Conservation (phyloP, 2,113 vertebrate genomes). For the Nestor notabilis region DNA sequence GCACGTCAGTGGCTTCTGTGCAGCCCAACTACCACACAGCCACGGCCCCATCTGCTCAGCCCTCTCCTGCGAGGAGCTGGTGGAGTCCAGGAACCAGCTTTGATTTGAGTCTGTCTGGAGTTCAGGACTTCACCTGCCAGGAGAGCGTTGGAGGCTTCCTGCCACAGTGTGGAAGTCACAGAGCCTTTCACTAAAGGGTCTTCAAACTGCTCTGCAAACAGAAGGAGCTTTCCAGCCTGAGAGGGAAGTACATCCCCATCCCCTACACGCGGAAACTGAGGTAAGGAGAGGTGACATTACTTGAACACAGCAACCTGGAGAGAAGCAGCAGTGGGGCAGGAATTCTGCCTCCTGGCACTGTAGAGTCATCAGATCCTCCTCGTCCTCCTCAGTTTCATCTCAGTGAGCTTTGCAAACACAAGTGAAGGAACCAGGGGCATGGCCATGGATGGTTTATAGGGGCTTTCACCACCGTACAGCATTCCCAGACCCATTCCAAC, state of each 20-base stretch:
- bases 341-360: background rate
- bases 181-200: background rate
- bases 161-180: background rate
- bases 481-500: background rate
- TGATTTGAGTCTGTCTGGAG: background rate
- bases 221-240: background rate
- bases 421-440: background rate
- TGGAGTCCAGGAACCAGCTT: background rate
- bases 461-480: rapidly evolving
- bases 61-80: background rate
- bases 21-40: background rate
- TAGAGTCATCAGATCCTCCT: background rate
- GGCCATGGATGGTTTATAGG: rapidly evolving
- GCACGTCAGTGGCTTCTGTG: background rate
- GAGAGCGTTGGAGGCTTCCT: background rate
- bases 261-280: background rate
- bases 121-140: background rate
- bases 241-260: background rate
- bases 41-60: background rate
- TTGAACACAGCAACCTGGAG: background rate
- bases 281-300: background rate
- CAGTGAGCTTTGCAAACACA: background rate
- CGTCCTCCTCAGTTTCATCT: background rate
- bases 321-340: background rate
- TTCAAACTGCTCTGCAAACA: background rate